These are phyloP conservation scores for Spermophilus dauricus DNA, from an alignment of 2,113 vertebrate genomes.

Conservation along the genomic window DNA sequence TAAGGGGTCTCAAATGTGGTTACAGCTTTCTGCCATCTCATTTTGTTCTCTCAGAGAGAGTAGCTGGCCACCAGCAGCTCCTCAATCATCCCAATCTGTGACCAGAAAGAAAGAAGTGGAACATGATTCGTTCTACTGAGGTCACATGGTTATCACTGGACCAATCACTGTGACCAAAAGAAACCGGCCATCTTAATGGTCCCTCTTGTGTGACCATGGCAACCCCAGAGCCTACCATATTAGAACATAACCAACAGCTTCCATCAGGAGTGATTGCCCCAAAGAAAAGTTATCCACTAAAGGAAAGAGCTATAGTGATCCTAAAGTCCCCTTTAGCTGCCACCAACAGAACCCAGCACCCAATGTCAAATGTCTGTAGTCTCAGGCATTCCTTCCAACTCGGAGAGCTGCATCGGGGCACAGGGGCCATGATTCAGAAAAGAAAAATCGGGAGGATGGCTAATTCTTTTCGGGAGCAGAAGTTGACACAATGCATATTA, in stretches of 20 bases:
- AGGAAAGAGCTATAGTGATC: neutral
- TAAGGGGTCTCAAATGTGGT: neutral
- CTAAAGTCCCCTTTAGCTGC: neutral
- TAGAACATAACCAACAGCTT: neutral
- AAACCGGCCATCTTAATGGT: neutral
- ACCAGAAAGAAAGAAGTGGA: neutral
- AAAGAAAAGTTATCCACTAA: neutral
- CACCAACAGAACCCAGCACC: neutral
- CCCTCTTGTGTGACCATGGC: neutral
- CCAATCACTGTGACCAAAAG: neutral
- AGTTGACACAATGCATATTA: neutral
- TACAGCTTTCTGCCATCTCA: neutral
- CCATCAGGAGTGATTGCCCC: neutral
- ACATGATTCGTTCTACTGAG: neutral
- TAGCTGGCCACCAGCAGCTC: neutral
- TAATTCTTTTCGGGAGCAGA: slow-evolving; percentile 6
- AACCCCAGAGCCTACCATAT: neutral
- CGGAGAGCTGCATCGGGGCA: neutral
- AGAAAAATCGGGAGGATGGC: neutral
- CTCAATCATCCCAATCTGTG: neutral
- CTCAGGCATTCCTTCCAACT: neutral
- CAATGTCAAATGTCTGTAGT: neutral
- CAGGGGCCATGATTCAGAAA: neutral
- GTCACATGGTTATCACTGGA: neutral
- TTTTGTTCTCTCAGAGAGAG: neutral